Evolutionary conservation across 1,140 invertebrate genomes (phyloP).

Genomic region (Akabosia matsudoensis): DNA sequence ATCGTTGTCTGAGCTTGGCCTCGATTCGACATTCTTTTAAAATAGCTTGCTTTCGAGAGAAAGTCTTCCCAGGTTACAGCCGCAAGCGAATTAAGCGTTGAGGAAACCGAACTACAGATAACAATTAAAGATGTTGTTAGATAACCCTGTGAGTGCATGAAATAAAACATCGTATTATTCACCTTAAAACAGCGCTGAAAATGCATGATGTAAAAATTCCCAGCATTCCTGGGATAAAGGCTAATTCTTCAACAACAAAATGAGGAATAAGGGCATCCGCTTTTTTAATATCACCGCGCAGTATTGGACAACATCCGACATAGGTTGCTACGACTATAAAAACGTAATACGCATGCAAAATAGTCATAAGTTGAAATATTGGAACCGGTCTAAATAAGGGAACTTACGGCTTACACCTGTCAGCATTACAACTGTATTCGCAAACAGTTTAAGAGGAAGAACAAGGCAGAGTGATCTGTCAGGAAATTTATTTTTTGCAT

Average conservation of each 20-base stretch:
- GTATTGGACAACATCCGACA: slow-evolving; percentile 36
- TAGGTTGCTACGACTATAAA: slow-evolving; percentile 30
- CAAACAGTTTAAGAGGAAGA: slow-evolving; percentile 36
- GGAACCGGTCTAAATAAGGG: too few relatives aligned
- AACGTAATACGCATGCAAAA: too few relatives aligned
- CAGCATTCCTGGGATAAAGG: slow-evolving; percentile 36
- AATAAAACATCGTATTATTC: too few relatives aligned
- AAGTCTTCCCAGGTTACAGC: slow-evolving; percentile 55
- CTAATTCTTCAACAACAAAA: slow-evolving; percentile 22
- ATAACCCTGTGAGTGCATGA: too few relatives aligned
- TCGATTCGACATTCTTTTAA: too few relatives aligned
- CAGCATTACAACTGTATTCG: slow-evolving; percentile 28
- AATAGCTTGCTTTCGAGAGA: too few relatives aligned
- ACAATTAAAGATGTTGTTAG: too few relatives aligned
- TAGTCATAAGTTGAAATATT: too few relatives aligned
- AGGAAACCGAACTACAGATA: slow-evolving; percentile 55
- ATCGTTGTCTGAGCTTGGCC: too few relatives aligned
- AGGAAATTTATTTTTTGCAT: neutral
- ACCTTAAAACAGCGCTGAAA: slow-evolving; percentile 41
- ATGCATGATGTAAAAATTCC: slow-evolving; percentile 39
- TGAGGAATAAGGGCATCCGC: slow-evolving; percentile 26
- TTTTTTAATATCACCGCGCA: slow-evolving; percentile 25
- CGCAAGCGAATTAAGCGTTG: slow-evolving; percentile 54
- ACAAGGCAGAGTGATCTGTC: slow-evolving; percentile 39
- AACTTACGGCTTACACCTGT: slow-evolving; percentile 38